Conservation (phyloP, 2,797 vertebrate species). For the Anas georgica region DNA sequence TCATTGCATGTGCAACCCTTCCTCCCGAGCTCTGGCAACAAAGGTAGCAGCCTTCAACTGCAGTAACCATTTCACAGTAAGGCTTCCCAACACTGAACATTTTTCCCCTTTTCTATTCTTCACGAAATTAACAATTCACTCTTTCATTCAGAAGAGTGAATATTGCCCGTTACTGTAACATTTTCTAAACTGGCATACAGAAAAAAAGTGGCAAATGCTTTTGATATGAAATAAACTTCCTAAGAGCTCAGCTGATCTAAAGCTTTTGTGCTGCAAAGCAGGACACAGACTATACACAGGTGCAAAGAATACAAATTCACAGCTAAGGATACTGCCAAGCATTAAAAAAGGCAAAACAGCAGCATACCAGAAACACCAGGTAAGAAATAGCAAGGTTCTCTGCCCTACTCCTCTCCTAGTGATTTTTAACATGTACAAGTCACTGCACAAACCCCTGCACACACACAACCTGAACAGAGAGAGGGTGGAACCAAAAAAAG, state of each 20-base stretch:
- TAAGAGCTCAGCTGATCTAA: neutral
- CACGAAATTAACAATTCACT: neutral
- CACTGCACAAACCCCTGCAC: neutral
- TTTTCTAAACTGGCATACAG: neutral
- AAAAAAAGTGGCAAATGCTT: neutral
- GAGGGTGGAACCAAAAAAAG: neutral
- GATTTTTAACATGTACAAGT: neutral
- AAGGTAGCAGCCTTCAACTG: neutral
- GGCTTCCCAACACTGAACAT: neutral
- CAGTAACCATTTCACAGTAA: neutral
- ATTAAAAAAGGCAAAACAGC: neutral
- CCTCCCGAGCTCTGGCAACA: rapidly evolving
- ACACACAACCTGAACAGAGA: neutral
- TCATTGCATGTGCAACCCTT: neutral
- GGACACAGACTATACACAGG: neutral
- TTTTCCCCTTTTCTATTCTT: neutral
- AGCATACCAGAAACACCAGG: neutral
- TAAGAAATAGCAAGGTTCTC: neutral
- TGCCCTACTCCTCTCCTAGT: neutral
- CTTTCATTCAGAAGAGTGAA: neutral
- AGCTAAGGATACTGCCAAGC: neutral
- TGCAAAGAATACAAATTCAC: neutral
- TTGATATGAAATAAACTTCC: neutral
- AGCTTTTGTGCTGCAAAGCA: neutral
- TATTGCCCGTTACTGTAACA: neutral